phyloP scores from a whole-genome alignment of 1,140 invertebrate genomes.

The Drosophila jambulina region DNA sequence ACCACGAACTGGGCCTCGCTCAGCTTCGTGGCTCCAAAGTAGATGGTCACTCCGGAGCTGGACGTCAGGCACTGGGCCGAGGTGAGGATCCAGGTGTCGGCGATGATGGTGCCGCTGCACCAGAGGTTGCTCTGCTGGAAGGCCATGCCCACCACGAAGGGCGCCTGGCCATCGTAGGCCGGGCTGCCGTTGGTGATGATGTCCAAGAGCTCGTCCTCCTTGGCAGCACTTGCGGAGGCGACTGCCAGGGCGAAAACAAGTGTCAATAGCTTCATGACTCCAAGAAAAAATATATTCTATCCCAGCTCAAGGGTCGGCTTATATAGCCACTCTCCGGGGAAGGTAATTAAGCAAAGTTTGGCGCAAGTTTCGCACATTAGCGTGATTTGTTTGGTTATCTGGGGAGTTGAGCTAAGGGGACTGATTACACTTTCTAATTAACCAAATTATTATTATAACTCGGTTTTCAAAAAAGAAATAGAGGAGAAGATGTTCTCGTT shows the following conservation, averaged over 20 bases:
- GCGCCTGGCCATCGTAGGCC: slow-evolving; percentile 73
- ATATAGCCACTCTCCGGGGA: slow-evolving; percentile 9
- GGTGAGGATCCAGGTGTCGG: slow-evolving; percentile 56
- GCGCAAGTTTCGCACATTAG: slow-evolving; percentile 8
- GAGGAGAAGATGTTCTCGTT: too few relatives aligned
- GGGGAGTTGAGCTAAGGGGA: not conserved
- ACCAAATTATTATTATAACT: not conserved
- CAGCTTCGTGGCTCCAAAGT: slow-evolving; percentile 65
- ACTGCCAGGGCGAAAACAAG: slow-evolving; percentile 7
- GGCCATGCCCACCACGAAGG: slow-evolving; percentile 85
- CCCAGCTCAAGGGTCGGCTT: not conserved
- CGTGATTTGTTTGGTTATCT: slow-evolving; percentile 15
- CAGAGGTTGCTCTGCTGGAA: slow-evolving; percentile 39
- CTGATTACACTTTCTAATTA: not conserved
- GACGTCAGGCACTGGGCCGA: slow-evolving; percentile 35
- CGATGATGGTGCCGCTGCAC: slow-evolving; percentile 65
- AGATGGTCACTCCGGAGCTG: slow-evolving; percentile 52
- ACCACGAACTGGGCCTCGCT: slow-evolving; percentile 19
- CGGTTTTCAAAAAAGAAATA: not conserved
- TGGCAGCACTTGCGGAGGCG: not conserved
- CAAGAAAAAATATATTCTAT: not conserved
- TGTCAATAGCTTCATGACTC: slow-evolving; percentile 20
- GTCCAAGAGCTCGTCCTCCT: not conserved
- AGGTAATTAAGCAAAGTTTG: slow-evolving; percentile 25
- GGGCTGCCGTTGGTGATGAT: slow-evolving; percentile 54